phyloP scores from a whole-genome alignment of 2,113 vertebrate genomes.

The Stomatorhinus ivindoensis region DNA sequence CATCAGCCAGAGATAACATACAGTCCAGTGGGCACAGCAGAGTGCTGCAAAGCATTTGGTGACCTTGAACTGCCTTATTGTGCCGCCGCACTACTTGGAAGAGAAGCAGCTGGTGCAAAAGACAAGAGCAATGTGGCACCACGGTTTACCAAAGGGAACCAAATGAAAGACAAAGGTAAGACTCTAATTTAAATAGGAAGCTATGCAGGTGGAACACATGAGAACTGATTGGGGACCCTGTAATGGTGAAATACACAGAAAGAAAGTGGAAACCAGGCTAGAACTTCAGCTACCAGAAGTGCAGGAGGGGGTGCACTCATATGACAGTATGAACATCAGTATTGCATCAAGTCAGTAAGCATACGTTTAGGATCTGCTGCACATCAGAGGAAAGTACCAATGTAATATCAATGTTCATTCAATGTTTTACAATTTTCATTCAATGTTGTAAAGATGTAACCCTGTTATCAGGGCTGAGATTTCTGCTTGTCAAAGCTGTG shows the following conservation, averaged over 20 bases:
- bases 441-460: not conserved
- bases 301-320: not conserved
- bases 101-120: constrained; percentile 60
- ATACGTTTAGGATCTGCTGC: not conserved
- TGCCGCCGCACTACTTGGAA: constrained; percentile 20
- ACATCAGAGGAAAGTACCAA: not conserved
- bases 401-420: not conserved
- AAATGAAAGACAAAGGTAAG: not conserved
- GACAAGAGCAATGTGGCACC: constrained; percentile 33
- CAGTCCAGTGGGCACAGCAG: constrained; percentile 14
- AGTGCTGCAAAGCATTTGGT: constrained; percentile 38
- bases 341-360: not conserved
- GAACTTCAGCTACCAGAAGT: not conserved
- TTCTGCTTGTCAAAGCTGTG: not conserved
- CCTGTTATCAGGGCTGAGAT: not conserved
- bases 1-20: constrained; percentile 11
- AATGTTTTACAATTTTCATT: not conserved
- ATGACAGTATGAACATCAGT: not conserved
- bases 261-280: not conserved
- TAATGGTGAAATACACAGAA: not conserved
- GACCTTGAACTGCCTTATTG: constrained; percentile 41
- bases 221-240: not conserved
- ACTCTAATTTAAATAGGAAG: not conserved
- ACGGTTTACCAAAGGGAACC: not conserved
- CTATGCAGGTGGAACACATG: not conserved